phyloP scores from a whole-genome alignment of 2,888 invertebrate species.

The Teleiodes luculella region DNA sequence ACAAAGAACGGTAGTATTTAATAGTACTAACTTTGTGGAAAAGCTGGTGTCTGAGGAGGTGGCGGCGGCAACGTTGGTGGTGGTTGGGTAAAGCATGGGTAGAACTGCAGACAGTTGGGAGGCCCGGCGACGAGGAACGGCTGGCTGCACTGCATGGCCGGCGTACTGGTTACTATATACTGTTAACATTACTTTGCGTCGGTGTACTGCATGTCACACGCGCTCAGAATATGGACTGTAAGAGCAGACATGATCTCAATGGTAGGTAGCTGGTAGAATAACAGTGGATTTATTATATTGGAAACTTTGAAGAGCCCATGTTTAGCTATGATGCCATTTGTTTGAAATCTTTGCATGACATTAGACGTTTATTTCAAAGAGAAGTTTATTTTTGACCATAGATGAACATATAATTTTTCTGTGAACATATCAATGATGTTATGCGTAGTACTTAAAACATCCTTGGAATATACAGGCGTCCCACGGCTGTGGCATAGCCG shows the following conservation, averaged over 20 bases:
- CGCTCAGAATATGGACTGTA: background rate
- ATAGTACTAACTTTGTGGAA: too few relatives aligned
- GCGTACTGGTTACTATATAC: background rate
- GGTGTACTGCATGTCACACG: background rate
- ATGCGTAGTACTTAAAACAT: too few relatives aligned
- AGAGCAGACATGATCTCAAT: slow-evolving; percentile 17
- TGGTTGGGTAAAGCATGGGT: background rate
- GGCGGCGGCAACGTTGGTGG: too few relatives aligned
- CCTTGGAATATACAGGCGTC: too few relatives aligned
- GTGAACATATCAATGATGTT: too few relatives aligned
- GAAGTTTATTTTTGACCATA: background rate
- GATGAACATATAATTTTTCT: too few relatives aligned
- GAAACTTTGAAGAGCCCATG: slow-evolving; percentile 4
- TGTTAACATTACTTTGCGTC: too few relatives aligned
- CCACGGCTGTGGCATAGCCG: too few relatives aligned
- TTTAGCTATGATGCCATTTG: background rate
- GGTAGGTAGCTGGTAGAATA: background rate
- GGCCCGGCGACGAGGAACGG: slow-evolving; percentile 28
- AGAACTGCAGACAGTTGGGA: background rate
- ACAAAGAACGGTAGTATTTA: too few relatives aligned
- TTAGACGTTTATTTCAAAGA: background rate
- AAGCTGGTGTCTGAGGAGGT: too few relatives aligned
- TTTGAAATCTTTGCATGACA: background rate
- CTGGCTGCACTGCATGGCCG: slow-evolving; percentile 51
- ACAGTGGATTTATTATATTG: background rate